Percentiles rank a stretch among this genome's conserved stretches.
Evolutionary conservation across 1,140 invertebrate species (phyloP).

Genomic region (Aphidius gifuensis): DNA sequence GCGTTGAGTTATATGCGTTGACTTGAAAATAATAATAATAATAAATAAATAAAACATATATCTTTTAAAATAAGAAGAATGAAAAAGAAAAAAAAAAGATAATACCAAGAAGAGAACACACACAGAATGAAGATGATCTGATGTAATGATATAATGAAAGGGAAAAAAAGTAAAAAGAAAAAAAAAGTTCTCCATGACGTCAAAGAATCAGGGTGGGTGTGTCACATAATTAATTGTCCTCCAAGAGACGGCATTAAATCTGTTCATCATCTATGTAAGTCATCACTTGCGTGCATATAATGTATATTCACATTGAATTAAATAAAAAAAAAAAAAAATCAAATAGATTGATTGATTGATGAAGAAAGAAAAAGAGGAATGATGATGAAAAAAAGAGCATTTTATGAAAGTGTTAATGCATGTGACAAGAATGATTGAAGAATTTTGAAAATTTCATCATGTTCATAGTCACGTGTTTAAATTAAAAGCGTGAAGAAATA

Average conservation of each 20-base stretch:
- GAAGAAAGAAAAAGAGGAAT: too few species aligned
- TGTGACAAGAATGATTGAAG: too few species aligned
- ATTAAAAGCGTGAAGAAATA: too few species aligned
- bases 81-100: background rate
- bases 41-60: background rate
- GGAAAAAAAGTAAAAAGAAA: background rate
- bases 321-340: too few species aligned
- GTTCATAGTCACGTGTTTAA: too few species aligned
- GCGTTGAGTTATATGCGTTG: background rate
- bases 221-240: conserved; percentile 5
- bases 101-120: background rate
- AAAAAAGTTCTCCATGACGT: conserved; percentile 5
- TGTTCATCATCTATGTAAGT: background rate
- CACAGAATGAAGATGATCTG: conserved; percentile 1
- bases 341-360: too few species aligned
- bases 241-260: background rate
- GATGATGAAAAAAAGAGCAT: too few species aligned
- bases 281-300: background rate
- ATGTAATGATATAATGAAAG: too few species aligned
- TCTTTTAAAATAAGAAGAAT: background rate
- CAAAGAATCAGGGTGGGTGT: conserved; percentile 6
- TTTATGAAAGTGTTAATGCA: too few species aligned
- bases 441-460: too few species aligned
- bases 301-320: too few species aligned
- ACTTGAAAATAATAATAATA: background rate